These are phyloP conservation scores for Sceliomorpha sp. DNA, from an alignment of 2,888 invertebrate species.

Conservation along the genomic window DNA sequence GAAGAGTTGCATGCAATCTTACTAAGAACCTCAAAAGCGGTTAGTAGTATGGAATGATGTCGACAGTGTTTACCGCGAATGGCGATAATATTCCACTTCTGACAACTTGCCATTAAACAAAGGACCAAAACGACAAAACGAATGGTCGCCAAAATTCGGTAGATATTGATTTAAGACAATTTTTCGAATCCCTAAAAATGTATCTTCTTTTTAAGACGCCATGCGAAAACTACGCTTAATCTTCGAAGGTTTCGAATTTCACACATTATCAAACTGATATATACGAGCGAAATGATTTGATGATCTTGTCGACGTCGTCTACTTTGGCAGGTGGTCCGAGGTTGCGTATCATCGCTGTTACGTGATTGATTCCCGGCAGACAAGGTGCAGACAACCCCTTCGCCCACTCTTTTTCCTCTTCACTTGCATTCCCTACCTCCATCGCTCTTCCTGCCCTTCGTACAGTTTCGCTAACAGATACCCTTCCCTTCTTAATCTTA, in stretches of 20 bases:
- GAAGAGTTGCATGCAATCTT: conserved; percentile 37
- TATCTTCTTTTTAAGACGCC: too few species aligned
- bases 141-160: too few species aligned
- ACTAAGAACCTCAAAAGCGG: conserved; percentile 35
- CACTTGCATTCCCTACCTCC: conserved; percentile 9
- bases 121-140: too few species aligned
- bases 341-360: conserved; percentile 71
- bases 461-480: neutral
- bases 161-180: too few species aligned
- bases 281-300: neutral
- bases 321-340: conserved; percentile 11
- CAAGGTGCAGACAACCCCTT: conserved; percentile 77
- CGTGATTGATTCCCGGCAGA: conserved; percentile 76
- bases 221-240: too few species aligned
- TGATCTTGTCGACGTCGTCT: conserved; percentile 20
- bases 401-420: conserved; percentile 55
- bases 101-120: too few species aligned
- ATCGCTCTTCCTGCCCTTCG: conserved; percentile 12
- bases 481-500: conserved; percentile 4
- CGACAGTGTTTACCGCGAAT: conserved; percentile 26
- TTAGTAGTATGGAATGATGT: conserved; percentile 1
- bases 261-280: conserved; percentile 7
- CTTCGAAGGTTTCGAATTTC: conserved; percentile 15
- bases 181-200: too few species aligned
- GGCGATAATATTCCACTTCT: too few species aligned